Conservation (phyloP, 2,113 vertebrate species). For the Merops nubicus region DNA sequence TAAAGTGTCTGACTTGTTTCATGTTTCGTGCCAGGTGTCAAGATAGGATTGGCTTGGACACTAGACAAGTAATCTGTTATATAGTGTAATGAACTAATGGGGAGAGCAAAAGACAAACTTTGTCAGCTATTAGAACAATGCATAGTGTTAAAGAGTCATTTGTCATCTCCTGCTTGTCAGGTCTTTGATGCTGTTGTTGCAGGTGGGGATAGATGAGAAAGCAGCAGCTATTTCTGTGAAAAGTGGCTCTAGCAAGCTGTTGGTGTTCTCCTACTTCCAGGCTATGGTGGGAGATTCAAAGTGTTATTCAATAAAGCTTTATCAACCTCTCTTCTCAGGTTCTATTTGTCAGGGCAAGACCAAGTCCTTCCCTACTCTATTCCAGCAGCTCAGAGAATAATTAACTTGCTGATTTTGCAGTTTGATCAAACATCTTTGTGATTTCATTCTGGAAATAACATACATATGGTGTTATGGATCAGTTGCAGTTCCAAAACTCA, state of each 20-base stretch:
- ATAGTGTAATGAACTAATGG: background rate
- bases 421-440: background rate
- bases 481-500: background rate
- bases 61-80: background rate
- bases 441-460: background rate
- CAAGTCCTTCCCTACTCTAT: background rate
- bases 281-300: background rate
- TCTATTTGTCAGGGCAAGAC: background rate
- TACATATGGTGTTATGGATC: background rate
- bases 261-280: background rate
- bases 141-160: background rate
- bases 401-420: background rate
- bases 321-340: background rate
- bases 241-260: background rate
- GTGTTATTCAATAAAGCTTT: background rate
- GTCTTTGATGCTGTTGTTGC: background rate
- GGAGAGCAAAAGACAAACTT: background rate
- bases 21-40: background rate
- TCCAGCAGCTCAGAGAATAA: background rate
- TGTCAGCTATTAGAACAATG: background rate
- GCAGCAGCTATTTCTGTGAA: background rate
- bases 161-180: background rate
- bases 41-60: background rate
- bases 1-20: background rate
- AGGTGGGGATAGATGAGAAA: background rate